These are phyloP conservation scores for Protonemura montana DNA, from an alignment of 2,888 invertebrate genomes.

Conservation along the genomic window DNA sequence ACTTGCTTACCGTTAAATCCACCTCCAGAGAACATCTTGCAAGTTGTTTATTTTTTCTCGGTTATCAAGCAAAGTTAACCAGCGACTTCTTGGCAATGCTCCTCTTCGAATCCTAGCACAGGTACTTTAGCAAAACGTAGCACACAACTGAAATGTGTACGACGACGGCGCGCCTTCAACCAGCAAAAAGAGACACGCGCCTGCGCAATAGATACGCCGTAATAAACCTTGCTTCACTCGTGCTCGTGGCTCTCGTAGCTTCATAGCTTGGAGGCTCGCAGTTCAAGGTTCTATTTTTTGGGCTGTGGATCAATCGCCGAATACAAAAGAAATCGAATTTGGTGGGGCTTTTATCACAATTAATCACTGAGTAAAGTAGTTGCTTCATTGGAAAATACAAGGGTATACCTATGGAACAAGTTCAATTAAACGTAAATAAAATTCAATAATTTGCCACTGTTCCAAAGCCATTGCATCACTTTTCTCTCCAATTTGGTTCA, in stretches of 20 bases:
- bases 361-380: too few species aligned
- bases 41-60: neutral
- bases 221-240: neutral
- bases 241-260: too few species aligned
- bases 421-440: too few species aligned
- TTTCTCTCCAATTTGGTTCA: too few species aligned
- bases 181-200: neutral
- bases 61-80: neutral
- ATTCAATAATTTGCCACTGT: too few species aligned
- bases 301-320: neutral
- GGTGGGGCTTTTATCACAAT: too few species aligned
- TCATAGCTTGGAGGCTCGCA: too few species aligned
- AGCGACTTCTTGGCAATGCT: neutral
- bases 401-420: too few species aligned
- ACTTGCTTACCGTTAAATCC: slow-evolving; percentile 17
- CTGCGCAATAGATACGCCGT: neutral
- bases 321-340: too few species aligned
- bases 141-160: neutral
- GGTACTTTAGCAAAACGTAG: neutral
- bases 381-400: too few species aligned
- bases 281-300: neutral
- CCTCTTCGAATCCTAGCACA: neutral
- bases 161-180: neutral
- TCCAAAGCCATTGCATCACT: too few species aligned
- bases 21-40: slow-evolving; percentile 12